These are phyloP conservation scores for Eupithecia insigniata DNA, from an alignment of 2,888 invertebrate genomes.

Conservation along the genomic window DNA sequence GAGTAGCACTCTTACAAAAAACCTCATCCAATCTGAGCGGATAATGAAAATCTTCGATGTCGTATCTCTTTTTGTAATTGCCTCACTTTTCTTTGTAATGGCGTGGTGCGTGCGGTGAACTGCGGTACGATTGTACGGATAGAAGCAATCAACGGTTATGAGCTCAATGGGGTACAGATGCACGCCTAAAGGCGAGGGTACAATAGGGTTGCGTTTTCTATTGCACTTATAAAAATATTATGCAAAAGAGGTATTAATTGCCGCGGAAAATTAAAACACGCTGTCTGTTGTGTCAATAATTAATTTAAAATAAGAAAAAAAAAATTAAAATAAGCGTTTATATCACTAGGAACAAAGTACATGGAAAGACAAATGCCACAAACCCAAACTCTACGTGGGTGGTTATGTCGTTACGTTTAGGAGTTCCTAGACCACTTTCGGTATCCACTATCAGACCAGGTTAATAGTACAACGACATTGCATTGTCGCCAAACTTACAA, in stretches of 20 bases:
- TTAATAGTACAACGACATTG: too few relatives aligned
- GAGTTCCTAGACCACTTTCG: too few relatives aligned
- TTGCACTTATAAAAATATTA: neutral
- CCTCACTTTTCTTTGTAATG: conserved; percentile 71
- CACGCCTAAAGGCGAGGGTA: conserved; percentile 30
- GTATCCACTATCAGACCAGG: too few relatives aligned
- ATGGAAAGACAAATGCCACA: too few relatives aligned
- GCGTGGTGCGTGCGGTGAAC: conserved; percentile 65
- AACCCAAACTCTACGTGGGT: too few relatives aligned
- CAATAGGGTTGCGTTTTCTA: neutral
- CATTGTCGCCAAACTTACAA: too few relatives aligned
- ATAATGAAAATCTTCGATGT: conserved; percentile 73
- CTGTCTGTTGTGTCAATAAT: too few relatives aligned
- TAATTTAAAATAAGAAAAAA: too few relatives aligned
- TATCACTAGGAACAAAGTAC: too few relatives aligned
- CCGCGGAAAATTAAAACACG: too few relatives aligned
- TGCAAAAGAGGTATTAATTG: neutral
- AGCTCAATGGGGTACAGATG: conserved; percentile 50
- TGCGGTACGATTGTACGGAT: conserved; percentile 65
- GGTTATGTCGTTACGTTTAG: too few relatives aligned
- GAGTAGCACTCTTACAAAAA: conserved; percentile 54
- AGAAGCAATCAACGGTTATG: conserved; percentile 77
- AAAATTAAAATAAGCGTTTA: too few relatives aligned
- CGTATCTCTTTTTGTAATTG: conserved; percentile 76
- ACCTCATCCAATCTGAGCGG: conserved; percentile 51